Base-by-base conservation (phyloP, 2,888 invertebrate genomes). In the Brenthis daphne region DNA sequence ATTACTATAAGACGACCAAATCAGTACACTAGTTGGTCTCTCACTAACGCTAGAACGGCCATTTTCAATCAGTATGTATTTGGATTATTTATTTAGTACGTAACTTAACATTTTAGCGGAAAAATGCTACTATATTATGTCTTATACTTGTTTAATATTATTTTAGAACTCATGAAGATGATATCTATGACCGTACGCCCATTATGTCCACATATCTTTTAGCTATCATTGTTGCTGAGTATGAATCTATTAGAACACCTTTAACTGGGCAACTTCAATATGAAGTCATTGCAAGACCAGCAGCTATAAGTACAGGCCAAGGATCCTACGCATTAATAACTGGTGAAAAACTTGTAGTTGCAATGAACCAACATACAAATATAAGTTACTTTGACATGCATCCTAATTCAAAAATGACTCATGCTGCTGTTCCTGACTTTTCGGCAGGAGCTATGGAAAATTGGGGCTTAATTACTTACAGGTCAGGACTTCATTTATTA, bases 401-500 rank as follows among this genome's bases (percentile, higher is more conserved):
- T n/a, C 33, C 74, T 0, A 77, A 87, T 48, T 71, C 92, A 5
- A 93, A 93, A 76, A 93, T 95, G 81, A 96, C 97, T 73, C 95
- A 96, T 76, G 95, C 96, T 11, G 95, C 96, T 1, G 94, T 97
- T 72, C 96, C 97, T 3, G 96, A 97, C 81, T 96, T 97, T 82
- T 90, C 94, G 43, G 95, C 95, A 76, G 96, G 96, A 66, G 97
- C 97, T 71, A 97, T 97, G 97, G 96, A 97, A 82, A 97, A 97
- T 82, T 97, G 97, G 96, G 97, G 97, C 6, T 86, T 97, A 55
- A 93, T 96, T 6, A 96, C 96, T 0, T 97, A 96, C 87, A 94
- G 94, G 95, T 94, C 14, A 81, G 65, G 8, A 61, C 14, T 4
- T 13, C 20, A 16, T 8, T n/a, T 24, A 29, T 29, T 11, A 33